Conservation (phyloP, 2,113 vertebrate species). For the Neolamprologus modestus region DNA sequence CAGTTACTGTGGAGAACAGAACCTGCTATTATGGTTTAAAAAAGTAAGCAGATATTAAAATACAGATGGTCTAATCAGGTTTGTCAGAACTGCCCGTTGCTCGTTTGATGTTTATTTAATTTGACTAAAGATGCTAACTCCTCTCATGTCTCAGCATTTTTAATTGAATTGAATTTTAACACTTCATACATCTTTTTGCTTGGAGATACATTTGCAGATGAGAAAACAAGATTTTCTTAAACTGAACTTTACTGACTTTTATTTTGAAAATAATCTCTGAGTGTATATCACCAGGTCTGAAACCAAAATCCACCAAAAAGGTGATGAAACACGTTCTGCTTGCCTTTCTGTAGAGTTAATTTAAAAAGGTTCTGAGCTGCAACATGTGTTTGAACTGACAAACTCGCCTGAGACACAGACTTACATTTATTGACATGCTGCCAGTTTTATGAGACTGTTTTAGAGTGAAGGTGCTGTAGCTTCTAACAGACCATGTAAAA, state of each 20-base stretch:
- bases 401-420: neutral
- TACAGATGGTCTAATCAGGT: neutral
- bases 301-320: neutral
- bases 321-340: neutral
- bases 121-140: neutral
- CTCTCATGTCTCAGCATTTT: neutral
- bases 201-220: neutral
- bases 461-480: neutral
- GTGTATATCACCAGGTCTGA: neutral
- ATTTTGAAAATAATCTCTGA: neutral
- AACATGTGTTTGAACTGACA: neutral
- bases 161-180: neutral
- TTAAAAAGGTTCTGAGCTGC: neutral
- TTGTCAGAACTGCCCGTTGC: neutral
- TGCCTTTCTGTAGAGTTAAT: neutral
- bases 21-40: neutral
- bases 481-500: neutral
- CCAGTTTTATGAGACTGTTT: neutral
- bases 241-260: neutral
- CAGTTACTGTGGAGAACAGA: neutral
- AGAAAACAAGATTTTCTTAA: neutral
- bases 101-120: slow-evolving; percentile 7
- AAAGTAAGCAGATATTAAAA: neutral
- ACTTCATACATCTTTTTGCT: neutral
- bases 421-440: neutral